Evolutionary conservation across 2,113 vertebrate genomes (phyloP).

Genomic region (Psittacara wagleri): DNA sequence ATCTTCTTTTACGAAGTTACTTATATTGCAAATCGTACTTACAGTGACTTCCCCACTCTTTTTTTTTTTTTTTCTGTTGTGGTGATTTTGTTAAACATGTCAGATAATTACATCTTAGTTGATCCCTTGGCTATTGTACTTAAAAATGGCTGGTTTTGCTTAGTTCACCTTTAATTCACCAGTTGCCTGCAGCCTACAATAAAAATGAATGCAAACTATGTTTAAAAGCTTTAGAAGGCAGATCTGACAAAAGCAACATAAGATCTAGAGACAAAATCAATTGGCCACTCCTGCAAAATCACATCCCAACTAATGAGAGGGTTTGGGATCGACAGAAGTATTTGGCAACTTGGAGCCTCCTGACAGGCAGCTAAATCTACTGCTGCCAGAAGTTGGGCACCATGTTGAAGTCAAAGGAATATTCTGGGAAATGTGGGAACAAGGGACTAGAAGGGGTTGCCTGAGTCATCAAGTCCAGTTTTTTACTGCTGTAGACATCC

Average conservation of each 20-base stretch:
- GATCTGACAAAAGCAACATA: conserved; percentile 42
- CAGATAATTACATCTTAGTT: conserved; percentile 4
- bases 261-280: conserved; percentile 47
- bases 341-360: not conserved
- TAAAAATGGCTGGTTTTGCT: conserved; percentile 22
- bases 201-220: conserved; percentile 24
- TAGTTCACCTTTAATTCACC: conserved; percentile 26
- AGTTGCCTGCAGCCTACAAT: conserved; percentile 7
- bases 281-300: conserved; percentile 40
- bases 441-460: not conserved
- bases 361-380: conserved; percentile 18
- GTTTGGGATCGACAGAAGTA: conserved; percentile 6
- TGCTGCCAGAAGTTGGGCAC: conserved; percentile 14
- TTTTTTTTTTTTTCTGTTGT: not conserved
- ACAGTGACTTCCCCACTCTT: not conserved
- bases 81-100: conserved; percentile 7
- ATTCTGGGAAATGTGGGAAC: conserved; percentile 4
- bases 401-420: conserved; percentile 14
- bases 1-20: not conserved
- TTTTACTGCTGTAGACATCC: conserved; percentile 1
- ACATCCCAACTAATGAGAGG: conserved; percentile 56
- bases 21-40: not conserved
- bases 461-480: conserved; percentile 9
- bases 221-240: conserved; percentile 56
- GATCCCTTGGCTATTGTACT: conserved; percentile 9